A percentile compares a stretch with the other conserved stretches of the same genome.
Evolutionary conservation across 2,888 invertebrate species (phyloP).

Genomic region (Patella depressa): DNA sequence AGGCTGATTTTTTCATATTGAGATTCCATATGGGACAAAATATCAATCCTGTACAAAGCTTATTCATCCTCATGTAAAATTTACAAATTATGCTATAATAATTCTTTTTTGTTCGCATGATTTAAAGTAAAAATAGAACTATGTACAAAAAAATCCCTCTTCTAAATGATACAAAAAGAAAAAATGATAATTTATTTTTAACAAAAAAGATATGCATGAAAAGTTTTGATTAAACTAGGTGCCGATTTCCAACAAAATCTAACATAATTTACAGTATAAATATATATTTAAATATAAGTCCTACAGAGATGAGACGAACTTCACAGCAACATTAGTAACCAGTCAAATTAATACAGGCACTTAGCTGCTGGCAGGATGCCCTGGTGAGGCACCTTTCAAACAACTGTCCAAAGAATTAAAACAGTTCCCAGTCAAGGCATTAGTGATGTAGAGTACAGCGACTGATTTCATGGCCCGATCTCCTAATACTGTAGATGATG

Average conservation of each 20-base stretch:
- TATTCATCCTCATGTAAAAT: too few species aligned
- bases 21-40: too few species aligned
- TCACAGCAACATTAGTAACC: slow-evolving; percentile 3
- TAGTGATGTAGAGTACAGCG: neutral
- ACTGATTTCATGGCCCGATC: neutral
- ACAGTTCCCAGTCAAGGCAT: neutral
- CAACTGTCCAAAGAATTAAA: neutral
- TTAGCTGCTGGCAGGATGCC: too few species aligned
- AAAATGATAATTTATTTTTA: neutral
- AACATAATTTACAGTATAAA: slow-evolving; percentile 6
- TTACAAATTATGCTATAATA: neutral
- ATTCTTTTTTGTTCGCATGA: neutral
- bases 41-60: too few species aligned
- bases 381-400: neutral
- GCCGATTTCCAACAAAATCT: neutral
- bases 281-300: neutral
- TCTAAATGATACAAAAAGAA: slow-evolving; percentile 1
- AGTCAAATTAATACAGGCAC: neutral
- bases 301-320: slow-evolving; percentile 5
- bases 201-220: slow-evolving; percentile 8
- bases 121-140: neutral
- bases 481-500: slow-evolving; percentile 11
- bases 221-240: slow-evolving; percentile 1
- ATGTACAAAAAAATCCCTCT: neutral
- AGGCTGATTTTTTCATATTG: too few species aligned